Base-by-base conservation (phyloP, 2,888 invertebrate genomes). In the Dynastes hyllus region DNA sequence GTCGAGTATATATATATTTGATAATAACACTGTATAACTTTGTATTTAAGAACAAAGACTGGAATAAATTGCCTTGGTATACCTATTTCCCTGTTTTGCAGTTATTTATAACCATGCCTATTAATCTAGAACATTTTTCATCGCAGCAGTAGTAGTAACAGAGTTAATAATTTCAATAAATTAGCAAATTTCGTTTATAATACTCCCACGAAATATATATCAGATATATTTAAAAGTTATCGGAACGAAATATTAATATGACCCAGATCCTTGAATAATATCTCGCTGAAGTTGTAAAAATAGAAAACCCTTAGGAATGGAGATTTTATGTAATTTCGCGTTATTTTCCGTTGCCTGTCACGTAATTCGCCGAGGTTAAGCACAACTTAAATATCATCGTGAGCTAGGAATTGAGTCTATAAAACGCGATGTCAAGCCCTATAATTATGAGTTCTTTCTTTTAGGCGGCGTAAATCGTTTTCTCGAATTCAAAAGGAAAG, bases 361-460 rank as follows among this genome's bases (percentile, higher is more conserved):
- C 29, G 65, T 67, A 45, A 45, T 45, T 37, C 29, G 40, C 40
- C 16, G 45, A 40, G 45, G 67, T 45, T 61, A 67, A 67, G n/a
- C 67, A 22, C 67, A 9, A 69, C 45, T 16, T 45, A 27, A 32
- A 37, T 70, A 70, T 29, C 53, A 29, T n/a, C 9, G 67, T 2
- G 53, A 58, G 37, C 55, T 37, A 71, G 37, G 55, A 71, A 58
- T 71, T 37, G 29, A 37, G 71, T 71, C 11, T 16, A n/a, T 71
- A 71, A 71, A 58, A 71, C 55, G 37, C 53, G 71, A 53, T 13
- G 32, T 29, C 40, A 16, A 32, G 16, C 6, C 37, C n/a, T 27
- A 71, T 58, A 71, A 71, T 37, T 71, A 58, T 37, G 55, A 58
- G 58, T 16, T 55, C 58, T 32, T 71, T 71, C 50, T 40, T 29